phyloP scores from a whole-genome alignment of 2,797 vertebrate species.

The Aselliscus stoliczkanus region DNA sequence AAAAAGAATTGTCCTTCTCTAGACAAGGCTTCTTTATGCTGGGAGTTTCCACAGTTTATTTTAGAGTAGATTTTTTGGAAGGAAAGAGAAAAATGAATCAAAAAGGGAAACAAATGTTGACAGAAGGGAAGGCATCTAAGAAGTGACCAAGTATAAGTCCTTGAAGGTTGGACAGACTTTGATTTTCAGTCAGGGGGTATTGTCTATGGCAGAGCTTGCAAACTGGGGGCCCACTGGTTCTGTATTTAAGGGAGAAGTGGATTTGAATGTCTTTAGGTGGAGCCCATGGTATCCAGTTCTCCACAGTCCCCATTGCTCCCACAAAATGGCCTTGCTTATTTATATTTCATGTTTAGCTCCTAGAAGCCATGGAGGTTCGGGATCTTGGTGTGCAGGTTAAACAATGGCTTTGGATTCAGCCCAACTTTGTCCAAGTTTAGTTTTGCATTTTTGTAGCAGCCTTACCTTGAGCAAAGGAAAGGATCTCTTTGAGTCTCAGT shows the following conservation, averaged over 20 bases:
- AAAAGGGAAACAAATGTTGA: not conserved
- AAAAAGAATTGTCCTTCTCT: not conserved
- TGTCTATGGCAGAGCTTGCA: not conserved
- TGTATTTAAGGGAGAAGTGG: not conserved
- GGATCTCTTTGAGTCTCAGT: not conserved
- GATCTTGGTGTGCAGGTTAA: not conserved
- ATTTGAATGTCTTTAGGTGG: not conserved
- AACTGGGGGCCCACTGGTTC: not conserved
- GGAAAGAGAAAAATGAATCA: not conserved
- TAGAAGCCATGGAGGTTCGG: not conserved
- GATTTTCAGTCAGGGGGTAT: not conserved
- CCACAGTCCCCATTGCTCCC: no score
- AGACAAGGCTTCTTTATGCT: not conserved
- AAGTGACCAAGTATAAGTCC: not conserved
- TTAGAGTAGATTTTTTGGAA: not conserved
- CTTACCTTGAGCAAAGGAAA: not conserved
- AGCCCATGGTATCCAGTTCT: not conserved
- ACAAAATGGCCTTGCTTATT: not conserved
- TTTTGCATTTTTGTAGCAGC: not conserved
- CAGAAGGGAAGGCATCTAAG: not conserved
- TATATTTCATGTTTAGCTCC: not conserved
- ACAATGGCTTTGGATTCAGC: not conserved
- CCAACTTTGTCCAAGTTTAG: not conserved
- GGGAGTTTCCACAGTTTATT: not conserved
- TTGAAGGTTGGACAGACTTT: not conserved